Base-by-base conservation (phyloP, 1,140 invertebrate species). In the Cotesia chilonis region DNA sequence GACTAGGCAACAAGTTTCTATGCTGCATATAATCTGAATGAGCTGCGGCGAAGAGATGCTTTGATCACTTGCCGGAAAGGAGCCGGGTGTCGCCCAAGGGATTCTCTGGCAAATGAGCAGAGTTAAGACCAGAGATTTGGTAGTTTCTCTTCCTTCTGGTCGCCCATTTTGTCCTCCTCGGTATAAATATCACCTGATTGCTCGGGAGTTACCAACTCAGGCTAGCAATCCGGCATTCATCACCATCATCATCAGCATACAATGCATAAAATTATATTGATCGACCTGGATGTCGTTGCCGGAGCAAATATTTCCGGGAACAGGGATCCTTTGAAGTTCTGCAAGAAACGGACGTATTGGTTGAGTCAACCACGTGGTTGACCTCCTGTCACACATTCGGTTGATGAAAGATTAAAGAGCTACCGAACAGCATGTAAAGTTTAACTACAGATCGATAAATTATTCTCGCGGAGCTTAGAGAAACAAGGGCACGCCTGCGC, bases 1-100 rank as follows among this genome's bases (percentile, higher is more conserved):
- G 28, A 59, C 55, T 60, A 63, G 68, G 68, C 68, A 69, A 69
- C 68, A 69, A 69, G 68, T 69, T 69, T 69, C 55, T 57, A n/a
- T 38, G 41, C 10, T 47, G 41, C 38, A 57, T 57, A 60, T 69
- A 69, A 69, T 69, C 66, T 68, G 3, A 54, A 41, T 54, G 36
- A 36, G 57, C 66, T 68, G 52, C 52, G 47, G 57, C 28, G 52
- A 52, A 54, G 41, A 47, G 37, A 61, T 17, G 55, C 57, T 69
- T 69, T 69, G 68, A 69, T 69, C 57, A 61, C 37, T 69, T 41
- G 57, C 35, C 47, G 36, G 66, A 38, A 68, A 68, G 66, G 41
- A 36, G 36, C 28, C 66, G 52, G 14, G 66, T 51, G 14, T 54
- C 59, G 66, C 51, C 54, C 14, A 59, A 59, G 57, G 57, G 57